Evolutionary conservation across 2,888 invertebrate genomes (phyloP).

Genomic region (Euclidia mi): DNA sequence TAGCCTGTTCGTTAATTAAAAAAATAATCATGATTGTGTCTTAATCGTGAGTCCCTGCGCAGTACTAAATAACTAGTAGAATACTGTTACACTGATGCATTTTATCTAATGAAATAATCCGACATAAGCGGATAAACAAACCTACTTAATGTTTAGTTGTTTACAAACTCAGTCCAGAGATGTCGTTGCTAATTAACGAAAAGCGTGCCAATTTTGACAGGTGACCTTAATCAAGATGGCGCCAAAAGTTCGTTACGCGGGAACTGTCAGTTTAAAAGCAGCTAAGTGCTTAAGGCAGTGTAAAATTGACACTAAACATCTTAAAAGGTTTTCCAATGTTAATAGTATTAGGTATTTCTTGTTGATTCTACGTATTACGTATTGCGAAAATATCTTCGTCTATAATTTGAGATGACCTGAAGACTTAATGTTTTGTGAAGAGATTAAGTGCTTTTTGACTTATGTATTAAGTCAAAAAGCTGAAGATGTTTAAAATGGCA

Average conservation of each 20-base stretch:
- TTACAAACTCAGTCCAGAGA: conserved; percentile 39
- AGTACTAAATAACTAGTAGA: too few relatives aligned
- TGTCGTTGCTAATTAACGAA: conserved; percentile 52
- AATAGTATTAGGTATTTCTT: conserved; percentile 73
- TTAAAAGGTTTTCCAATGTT: conserved; percentile 73
- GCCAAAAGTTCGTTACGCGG: conserved; percentile 65
- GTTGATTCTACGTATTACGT: conserved; percentile 58
- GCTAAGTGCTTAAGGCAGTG: conserved; percentile 65
- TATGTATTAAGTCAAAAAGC: neutral
- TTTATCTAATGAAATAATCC: neutral
- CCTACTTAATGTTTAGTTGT: conserved; percentile 22
- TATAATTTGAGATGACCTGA: neutral
- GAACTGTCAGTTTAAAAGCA: conserved; percentile 70
- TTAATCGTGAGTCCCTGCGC: too few relatives aligned
- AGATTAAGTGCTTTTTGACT: conserved; percentile 5
- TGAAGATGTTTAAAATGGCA: too few relatives aligned
- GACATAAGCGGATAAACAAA: conserved; percentile 4
- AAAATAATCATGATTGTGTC: too few relatives aligned
- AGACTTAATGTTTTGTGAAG: conserved; percentile 1
- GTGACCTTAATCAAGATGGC: conserved; percentile 72
- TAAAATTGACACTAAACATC: conserved; percentile 76
- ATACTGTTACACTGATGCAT: too few relatives aligned
- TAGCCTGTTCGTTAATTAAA: too few relatives aligned
- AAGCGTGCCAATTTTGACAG: conserved; percentile 53
- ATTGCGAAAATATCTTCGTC: conserved; percentile 11